phyloP scores from a whole-genome alignment of 2,888 invertebrate species.

The Kryphioiulus occultus region DNA sequence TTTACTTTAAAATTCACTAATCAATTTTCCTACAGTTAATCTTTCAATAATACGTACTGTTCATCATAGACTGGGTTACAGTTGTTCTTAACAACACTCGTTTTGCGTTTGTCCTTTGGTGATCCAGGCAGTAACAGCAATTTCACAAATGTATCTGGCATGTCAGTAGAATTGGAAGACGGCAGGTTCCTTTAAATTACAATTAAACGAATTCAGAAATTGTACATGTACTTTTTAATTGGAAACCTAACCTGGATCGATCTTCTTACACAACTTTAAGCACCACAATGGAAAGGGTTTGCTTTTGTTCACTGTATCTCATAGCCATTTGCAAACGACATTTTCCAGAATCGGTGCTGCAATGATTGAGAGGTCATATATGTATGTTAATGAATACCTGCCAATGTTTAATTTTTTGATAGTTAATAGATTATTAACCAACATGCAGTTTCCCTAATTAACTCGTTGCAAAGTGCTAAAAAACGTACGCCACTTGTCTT shows the following conservation, averaged over 20 bases:
- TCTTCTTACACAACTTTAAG: slow-evolving; percentile 85
- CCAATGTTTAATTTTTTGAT: neutral
- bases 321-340: slow-evolving; percentile 85
- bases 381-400: neutral
- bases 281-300: slow-evolving; percentile 81
- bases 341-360: slow-evolving; percentile 31
- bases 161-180: slow-evolving; percentile 78
- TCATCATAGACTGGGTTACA: slow-evolving; percentile 92
- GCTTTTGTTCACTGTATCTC: slow-evolving; percentile 82
- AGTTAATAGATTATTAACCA: neutral
- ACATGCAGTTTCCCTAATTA: neutral
- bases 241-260: slow-evolving; percentile 56
- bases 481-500: neutral
- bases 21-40: neutral
- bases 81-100: slow-evolving; percentile 84
- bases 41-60: slow-evolving; percentile 63
- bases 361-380: neutral
- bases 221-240: neutral
- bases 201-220: neutral
- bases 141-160: slow-evolving; percentile 91
- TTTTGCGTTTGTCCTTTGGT: slow-evolving; percentile 86
- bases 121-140: slow-evolving; percentile 84
- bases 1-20: neutral
- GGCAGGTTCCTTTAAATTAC: slow-evolving; percentile 74
- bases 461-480: neutral